Conservation (phyloP, 2,888 invertebrate genomes). For the Tryphoninae sp. region DNA sequence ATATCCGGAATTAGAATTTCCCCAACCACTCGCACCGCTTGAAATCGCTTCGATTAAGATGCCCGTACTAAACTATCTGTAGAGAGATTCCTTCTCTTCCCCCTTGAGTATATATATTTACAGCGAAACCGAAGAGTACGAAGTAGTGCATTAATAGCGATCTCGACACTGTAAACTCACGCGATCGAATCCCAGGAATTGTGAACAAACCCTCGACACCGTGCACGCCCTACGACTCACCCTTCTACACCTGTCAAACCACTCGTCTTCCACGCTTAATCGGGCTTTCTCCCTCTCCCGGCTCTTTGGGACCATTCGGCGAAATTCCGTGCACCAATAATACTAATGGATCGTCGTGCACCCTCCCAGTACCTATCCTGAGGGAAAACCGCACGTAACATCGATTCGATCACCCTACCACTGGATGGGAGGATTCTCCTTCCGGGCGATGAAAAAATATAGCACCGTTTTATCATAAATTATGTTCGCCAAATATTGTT, state of each 20-base stretch:
- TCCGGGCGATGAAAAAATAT: not conserved
- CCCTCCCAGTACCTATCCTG: not conserved
- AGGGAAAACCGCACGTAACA: not conserved
- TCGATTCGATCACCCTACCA: not conserved
- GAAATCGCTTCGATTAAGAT: not conserved
- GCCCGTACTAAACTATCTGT: not conserved
- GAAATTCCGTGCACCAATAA: constrained; percentile 53
- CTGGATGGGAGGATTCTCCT: not conserved
- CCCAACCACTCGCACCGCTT: not conserved
- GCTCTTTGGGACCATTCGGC: constrained; percentile 1
- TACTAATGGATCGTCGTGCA: constrained; percentile 44
- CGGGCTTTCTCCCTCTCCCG: constrained; percentile 15
- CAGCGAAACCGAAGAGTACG: constrained; percentile 9
- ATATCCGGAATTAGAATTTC: constrained; percentile 70
- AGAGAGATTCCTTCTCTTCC: not conserved
- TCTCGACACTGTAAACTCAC: constrained; percentile 54
- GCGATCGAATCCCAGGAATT: not conserved
- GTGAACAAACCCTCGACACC: constrained; percentile 29
- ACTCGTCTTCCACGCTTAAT: constrained; percentile 24
- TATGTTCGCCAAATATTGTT: not conserved
- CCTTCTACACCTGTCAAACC: constrained; percentile 62
- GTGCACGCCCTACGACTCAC: constrained; percentile 10
- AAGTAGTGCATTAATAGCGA: constrained; percentile 59
- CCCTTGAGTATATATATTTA: not conserved
- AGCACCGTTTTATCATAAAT: not conserved